Conservation (phyloP, 2,888 invertebrate species). For the Cynaeus angustus region DNA sequence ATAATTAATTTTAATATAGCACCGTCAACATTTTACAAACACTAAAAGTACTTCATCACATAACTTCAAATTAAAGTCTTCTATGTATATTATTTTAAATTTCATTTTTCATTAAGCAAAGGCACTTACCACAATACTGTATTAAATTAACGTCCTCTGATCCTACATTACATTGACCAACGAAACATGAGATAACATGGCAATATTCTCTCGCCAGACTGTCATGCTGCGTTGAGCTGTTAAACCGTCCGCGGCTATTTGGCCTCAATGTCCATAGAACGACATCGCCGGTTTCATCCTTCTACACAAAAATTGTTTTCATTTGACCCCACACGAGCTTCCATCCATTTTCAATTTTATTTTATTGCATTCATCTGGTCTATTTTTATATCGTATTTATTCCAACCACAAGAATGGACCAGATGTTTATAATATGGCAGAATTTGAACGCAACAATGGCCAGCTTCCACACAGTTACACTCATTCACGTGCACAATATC, state of each 20-base stretch:
- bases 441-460: slow-evolving; percentile 25
- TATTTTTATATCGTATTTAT: slow-evolving; percentile 51
- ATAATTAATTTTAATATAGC: no score
- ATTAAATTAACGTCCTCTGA: slow-evolving; percentile 29
- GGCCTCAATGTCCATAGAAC: slow-evolving; percentile 38
- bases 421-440: slow-evolving; percentile 42
- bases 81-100: slow-evolving; percentile 5
- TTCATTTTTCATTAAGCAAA: slow-evolving; percentile 21
- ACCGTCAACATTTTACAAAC: no score
- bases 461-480: slow-evolving; percentile 22
- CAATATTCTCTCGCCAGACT: slow-evolving; percentile 46
- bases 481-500: not conserved
- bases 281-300: slow-evolving; percentile 38
- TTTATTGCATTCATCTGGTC: slow-evolving; percentile 51
- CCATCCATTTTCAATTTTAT: slow-evolving; percentile 55
- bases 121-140: not conserved
- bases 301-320: slow-evolving; percentile 51
- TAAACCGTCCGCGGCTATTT: slow-evolving; percentile 49
- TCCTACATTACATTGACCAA: slow-evolving; percentile 27
- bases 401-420: slow-evolving; percentile 35
- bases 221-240: slow-evolving; percentile 47
- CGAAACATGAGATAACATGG: slow-evolving; percentile 41
- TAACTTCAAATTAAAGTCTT: not conserved
- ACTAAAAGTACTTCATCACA: no score
- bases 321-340: slow-evolving; percentile 48